These are phyloP conservation scores for Oncopeltus fasciatus DNA, from an alignment of 1,140 invertebrate species.

Conservation along the genomic window DNA sequence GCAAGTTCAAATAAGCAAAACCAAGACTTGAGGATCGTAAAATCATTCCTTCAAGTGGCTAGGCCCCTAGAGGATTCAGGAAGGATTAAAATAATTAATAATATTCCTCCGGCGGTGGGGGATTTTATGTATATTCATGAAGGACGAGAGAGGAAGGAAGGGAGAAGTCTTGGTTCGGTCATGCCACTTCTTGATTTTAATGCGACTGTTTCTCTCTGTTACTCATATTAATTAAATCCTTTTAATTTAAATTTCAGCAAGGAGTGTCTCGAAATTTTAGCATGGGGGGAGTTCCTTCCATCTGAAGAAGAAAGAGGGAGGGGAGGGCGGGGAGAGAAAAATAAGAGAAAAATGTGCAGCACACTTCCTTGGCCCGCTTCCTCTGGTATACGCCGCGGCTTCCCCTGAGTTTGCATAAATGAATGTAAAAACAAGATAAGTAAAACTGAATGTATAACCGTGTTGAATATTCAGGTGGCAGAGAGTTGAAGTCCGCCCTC, in stretches of 20 bases:
- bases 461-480: slow-evolving; percentile 11
- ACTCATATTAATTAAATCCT: not conserved
- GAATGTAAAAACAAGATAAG: slow-evolving; percentile 16
- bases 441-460: slow-evolving; percentile 13
- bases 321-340: not conserved
- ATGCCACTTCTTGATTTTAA: not conserved
- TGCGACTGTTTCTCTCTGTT: not conserved
- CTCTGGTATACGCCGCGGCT: too few relatives aligned
- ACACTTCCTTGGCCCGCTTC: too few relatives aligned
- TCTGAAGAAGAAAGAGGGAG: too few relatives aligned
- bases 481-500: too few relatives aligned
- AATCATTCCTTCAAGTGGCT: too few relatives aligned
- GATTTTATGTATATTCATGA: not conserved
- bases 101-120: not conserved
- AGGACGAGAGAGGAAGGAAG: not conserved
- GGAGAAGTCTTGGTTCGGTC: not conserved
- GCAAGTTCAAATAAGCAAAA: too few relatives aligned
- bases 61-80: not conserved
- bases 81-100: not conserved
- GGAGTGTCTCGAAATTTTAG: not conserved
- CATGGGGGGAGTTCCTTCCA: not conserved
- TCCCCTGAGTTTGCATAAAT: slow-evolving; percentile 1
- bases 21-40: too few relatives aligned
- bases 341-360: too few relatives aligned
- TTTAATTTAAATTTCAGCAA: not conserved